These are phyloP conservation scores for Neostethus bicornis DNA, from an alignment of 2,797 vertebrate genomes.

Conservation along the genomic window DNA sequence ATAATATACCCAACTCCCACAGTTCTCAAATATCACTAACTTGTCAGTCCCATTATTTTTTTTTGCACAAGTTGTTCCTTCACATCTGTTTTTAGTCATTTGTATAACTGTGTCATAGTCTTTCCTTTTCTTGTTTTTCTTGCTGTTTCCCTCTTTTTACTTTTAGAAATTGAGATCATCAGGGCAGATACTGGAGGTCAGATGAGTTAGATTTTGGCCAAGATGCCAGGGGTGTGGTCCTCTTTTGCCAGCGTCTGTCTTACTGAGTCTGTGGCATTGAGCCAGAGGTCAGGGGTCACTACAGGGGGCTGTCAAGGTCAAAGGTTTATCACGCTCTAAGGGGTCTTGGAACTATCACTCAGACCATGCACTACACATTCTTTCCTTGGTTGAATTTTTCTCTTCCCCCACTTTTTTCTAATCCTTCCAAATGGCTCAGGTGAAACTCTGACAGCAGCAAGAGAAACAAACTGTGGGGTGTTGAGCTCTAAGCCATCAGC, in stretches of 20 bases:
- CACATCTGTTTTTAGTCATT: constrained; percentile 1
- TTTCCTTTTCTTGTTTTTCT: background rate
- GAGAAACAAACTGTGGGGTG: constrained; percentile 78
- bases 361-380: constrained; percentile 66
- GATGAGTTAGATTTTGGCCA: constrained; percentile 54
- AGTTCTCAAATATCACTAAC: constrained; percentile 17
- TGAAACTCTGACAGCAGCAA: constrained; percentile 79
- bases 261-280: constrained; percentile 64
- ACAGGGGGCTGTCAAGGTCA: constrained; percentile 77
- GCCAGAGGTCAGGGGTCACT: constrained; percentile 78
- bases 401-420: constrained; percentile 74
- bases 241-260: constrained; percentile 72
- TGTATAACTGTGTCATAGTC: background rate
- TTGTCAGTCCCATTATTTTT: constrained; percentile 15
- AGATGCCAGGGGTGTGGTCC: constrained; percentile 64
- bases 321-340: constrained; percentile 80
- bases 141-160: background rate
- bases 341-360: constrained; percentile 78
- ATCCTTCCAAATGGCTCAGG: constrained; percentile 85
- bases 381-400: constrained; percentile 59
- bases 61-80: constrained; percentile 29
- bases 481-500: constrained; percentile 81
- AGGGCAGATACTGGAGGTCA: constrained; percentile 51
- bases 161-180: constrained; percentile 31
- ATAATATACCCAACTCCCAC: constrained; percentile 23